Percentiles rank a stretch among this genome's conserved stretches.
These are phyloP conservation scores for Caenorhabditis tropicalis DNA, from an alignment of 1,140 invertebrate species.

Conservation along the genomic window DNA sequence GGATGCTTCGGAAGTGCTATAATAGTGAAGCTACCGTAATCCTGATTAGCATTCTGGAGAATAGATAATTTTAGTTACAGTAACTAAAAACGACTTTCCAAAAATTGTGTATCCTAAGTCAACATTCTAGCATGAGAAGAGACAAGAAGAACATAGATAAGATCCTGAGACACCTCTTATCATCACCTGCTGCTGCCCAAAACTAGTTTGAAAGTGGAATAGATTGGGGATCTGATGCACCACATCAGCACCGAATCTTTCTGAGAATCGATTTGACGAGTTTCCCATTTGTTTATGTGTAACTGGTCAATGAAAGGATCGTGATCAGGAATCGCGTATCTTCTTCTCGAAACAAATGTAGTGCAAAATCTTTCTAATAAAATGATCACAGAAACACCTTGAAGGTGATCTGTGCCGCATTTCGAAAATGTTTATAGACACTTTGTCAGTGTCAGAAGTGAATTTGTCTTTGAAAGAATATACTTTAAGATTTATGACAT, in stretches of 20 bases:
- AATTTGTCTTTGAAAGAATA: not conserved
- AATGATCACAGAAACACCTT: not conserved
- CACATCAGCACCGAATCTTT: not conserved
- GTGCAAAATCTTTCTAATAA: not conserved
- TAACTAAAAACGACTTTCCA: too few relatives aligned
- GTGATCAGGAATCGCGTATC: too few relatives aligned
- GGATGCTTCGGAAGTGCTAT: too few relatives aligned
- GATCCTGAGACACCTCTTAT: constrained; percentile 14
- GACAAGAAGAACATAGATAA: not conserved
- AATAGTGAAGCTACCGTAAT: too few relatives aligned
- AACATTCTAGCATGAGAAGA: too few relatives aligned
- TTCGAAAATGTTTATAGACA: not conserved
- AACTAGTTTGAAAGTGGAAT: not conserved
- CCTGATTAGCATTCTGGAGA: too few relatives aligned
- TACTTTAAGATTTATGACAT: not conserved
- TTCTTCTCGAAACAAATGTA: too few relatives aligned
- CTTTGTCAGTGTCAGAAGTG: not conserved
- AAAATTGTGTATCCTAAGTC: too few relatives aligned
- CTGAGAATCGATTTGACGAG: not conserved
- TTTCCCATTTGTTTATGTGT: too few relatives aligned
- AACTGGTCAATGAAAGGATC: too few relatives aligned
- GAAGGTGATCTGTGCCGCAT: not conserved
- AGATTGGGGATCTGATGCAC: constrained; percentile 1
- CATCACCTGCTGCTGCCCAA: not conserved
- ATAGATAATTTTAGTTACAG: too few relatives aligned